These are phyloP conservation scores for Callimorpha dominula DNA, from an alignment of 2,888 invertebrate genomes.

Conservation along the genomic window DNA sequence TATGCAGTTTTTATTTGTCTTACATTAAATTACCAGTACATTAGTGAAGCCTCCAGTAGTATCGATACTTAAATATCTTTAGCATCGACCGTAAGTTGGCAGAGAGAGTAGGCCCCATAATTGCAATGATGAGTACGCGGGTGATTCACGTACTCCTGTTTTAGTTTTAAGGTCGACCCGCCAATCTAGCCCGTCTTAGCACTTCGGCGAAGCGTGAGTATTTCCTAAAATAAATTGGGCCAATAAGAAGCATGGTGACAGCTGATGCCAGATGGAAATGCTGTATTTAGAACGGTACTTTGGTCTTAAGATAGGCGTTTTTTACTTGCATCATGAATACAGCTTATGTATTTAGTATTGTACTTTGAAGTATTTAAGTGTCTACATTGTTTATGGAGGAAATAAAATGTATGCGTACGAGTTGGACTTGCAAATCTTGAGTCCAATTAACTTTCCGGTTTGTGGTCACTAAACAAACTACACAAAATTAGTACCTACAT, in stretches of 20 bases:
- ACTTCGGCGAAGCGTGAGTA: slow-evolving; percentile 45
- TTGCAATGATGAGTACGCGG: slow-evolving; percentile 31
- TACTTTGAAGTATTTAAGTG: not conserved
- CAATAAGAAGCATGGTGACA: slow-evolving; percentile 50
- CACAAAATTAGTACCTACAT: too few species aligned
- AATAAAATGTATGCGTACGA: too few species aligned
- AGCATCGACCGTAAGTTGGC: slow-evolving; percentile 37
- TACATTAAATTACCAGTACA: not conserved
- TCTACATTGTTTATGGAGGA: too few species aligned
- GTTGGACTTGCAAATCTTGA: too few species aligned
- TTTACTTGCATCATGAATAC: not conserved
- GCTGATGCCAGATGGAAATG: slow-evolving; percentile 43
- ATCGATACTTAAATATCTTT: slow-evolving; percentile 8
- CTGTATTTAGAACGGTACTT: slow-evolving; percentile 43
- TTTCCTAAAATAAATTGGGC: slow-evolving; percentile 49
- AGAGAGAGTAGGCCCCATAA: slow-evolving; percentile 35
- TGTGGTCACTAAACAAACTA: too few species aligned
- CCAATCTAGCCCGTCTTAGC: slow-evolving; percentile 49
- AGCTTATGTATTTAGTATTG: not conserved
- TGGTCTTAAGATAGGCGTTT: slow-evolving; percentile 22
- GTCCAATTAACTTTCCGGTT: too few species aligned
- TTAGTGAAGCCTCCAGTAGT: not conserved
- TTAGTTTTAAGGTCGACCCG: slow-evolving; percentile 51
- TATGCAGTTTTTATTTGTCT: not conserved
- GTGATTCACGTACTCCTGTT: slow-evolving; percentile 48